phyloP scores from a whole-genome alignment of 1,140 invertebrate genomes.

The Macrobrachium nipponense region DNA sequence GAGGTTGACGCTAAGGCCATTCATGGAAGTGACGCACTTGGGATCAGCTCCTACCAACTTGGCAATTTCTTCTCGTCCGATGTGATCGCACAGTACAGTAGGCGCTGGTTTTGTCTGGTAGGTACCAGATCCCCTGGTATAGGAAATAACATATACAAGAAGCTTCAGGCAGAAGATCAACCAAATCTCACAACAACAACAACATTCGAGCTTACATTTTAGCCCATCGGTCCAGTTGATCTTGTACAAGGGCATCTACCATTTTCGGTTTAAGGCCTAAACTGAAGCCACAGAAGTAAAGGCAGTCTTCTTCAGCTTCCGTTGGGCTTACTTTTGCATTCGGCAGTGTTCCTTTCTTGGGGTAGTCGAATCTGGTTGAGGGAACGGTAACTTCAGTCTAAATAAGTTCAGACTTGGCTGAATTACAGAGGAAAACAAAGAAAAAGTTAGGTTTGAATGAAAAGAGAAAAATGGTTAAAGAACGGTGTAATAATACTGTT shows the following conservation, averaged over 20 bases:
- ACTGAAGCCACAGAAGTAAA: constrained; percentile 74
- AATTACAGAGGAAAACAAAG: no score
- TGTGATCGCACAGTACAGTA: constrained; percentile 71
- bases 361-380: constrained; percentile 47
- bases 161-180: not conserved
- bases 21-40: constrained; percentile 73
- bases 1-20: constrained; percentile 71
- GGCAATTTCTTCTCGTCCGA: constrained; percentile 68
- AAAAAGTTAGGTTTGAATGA: no score
- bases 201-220: constrained; percentile 66
- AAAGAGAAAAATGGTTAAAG: no score
- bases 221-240: constrained; percentile 71
- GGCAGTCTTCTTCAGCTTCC: constrained; percentile 68
- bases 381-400: no score
- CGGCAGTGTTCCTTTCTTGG: constrained; percentile 16
- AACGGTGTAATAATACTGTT: no score
- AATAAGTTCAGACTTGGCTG: no score
- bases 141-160: not conserved
- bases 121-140: constrained; percentile 70
- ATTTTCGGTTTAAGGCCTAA: constrained; percentile 72
- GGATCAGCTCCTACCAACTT: constrained; percentile 69
- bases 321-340: not conserved
- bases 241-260: constrained; percentile 67
- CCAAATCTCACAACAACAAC: not conserved
- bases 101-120: constrained; percentile 70